Evolutionary conservation across 2,113 vertebrate species (phyloP).

Genomic region (Amia ocellicauda): DNA sequence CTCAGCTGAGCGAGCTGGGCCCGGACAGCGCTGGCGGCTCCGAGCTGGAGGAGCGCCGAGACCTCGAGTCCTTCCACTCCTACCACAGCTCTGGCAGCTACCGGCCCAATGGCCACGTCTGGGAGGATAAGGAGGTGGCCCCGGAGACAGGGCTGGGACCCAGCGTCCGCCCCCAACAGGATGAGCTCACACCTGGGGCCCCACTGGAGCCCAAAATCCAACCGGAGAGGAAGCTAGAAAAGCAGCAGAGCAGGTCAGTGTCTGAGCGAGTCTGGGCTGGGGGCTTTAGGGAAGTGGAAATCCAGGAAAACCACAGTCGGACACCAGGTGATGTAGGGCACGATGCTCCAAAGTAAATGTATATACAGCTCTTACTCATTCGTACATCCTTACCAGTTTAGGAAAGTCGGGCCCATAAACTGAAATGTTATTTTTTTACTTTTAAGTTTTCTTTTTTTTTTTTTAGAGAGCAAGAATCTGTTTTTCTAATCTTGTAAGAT

Average conservation of each 20-base stretch:
- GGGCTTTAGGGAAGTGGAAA: background rate
- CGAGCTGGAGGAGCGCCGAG: constrained; percentile 74
- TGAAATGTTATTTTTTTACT: too few relatives aligned
- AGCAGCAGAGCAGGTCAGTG: constrained; percentile 20
- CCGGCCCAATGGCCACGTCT: constrained; percentile 54
- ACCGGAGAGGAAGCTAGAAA: constrained; percentile 40
- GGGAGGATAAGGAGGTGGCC: constrained; percentile 51
- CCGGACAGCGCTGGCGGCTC: constrained; percentile 72
- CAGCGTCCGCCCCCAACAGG: constrained; percentile 34
- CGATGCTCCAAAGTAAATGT: too few relatives aligned
- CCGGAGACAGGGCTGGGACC: constrained; percentile 33
- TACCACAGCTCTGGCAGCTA: constrained; percentile 66
- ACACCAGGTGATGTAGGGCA: too few relatives aligned
- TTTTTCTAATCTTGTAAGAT: too few relatives aligned
- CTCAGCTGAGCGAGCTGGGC: constrained; percentile 86
- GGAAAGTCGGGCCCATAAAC: too few relatives aligned
- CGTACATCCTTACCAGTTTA: too few relatives aligned
- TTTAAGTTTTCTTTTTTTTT: background rate
- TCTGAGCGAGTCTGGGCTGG: too few relatives aligned
- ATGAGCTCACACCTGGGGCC: constrained; percentile 29
- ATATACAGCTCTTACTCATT: too few relatives aligned
- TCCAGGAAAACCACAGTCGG: too few relatives aligned
- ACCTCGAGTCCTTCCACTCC: constrained; percentile 66
- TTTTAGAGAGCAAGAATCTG: too few relatives aligned
- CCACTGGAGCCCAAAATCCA: constrained; percentile 18